Conservation (phyloP, 53 echinoderm and acorn worm genomes). For the Actinopyga echinites region DNA sequence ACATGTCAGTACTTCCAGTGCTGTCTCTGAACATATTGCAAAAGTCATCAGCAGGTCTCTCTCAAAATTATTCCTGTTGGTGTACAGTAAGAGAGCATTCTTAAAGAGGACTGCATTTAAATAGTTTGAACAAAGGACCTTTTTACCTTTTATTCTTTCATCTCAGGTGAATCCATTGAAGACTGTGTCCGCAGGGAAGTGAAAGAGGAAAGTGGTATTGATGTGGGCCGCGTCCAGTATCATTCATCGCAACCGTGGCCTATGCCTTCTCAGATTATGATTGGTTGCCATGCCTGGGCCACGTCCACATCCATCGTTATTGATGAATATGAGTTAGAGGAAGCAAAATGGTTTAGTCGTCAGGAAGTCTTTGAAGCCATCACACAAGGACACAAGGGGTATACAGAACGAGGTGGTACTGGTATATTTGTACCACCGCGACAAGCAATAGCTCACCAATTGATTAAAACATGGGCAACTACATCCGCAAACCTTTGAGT, state of each 20-base stretch:
- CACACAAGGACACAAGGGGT: constrained; percentile 19
- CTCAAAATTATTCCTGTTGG: too few species aligned
- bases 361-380: constrained; percentile 68
- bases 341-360: constrained; percentile 81
- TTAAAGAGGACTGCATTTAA: too few species aligned
- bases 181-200: constrained; percentile 92
- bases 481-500: constrained; percentile 73
- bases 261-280: constrained; percentile 95
- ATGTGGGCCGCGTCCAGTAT: constrained; percentile 76
- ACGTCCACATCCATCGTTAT: constrained; percentile 79
- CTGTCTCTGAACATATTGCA: too few species aligned
- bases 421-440: constrained; percentile 70
- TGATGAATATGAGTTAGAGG: constrained; percentile 84
- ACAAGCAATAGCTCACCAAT: constrained; percentile 83
- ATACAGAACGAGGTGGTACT: constrained; percentile 18
- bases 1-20: too few species aligned
- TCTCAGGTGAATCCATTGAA: constrained; percentile 89
- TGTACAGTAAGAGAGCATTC: too few species aligned
- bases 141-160: too few species aligned
- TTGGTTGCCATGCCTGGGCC: constrained; percentile 90
- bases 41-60: too few species aligned
- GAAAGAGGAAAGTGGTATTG: constrained; percentile 87
- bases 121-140: too few species aligned
- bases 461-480: constrained; percentile 88
- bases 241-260: constrained; percentile 99